phyloP scores from a whole-genome alignment of 2,888 invertebrate species.

The Oscheius myriophilus region DNA sequence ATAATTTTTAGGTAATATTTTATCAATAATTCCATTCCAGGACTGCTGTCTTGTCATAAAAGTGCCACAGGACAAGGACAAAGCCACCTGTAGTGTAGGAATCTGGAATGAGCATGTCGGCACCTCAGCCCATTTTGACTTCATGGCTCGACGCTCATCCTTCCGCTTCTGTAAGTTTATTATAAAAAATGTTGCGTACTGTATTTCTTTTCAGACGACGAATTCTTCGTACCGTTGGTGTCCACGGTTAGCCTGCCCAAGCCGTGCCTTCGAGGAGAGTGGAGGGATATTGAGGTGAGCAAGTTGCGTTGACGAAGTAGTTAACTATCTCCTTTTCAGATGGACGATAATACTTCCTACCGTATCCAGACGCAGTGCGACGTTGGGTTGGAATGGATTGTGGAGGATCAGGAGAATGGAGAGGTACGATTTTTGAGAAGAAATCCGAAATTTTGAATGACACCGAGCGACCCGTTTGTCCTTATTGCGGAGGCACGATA shows the following conservation, averaged over 20 bases:
- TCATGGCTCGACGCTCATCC: conserved; percentile 15
- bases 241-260: conserved; percentile 23
- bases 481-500: too few relatives aligned
- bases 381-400: conserved; percentile 52
- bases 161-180: conserved; percentile 28
- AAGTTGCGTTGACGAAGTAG: too few relatives aligned
- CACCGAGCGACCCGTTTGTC: background rate
- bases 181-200: background rate
- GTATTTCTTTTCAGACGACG: conserved; percentile 28
- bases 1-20: too few relatives aligned
- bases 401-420: conserved; percentile 41
- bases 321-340: background rate
- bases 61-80: background rate
- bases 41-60: conserved; percentile 12
- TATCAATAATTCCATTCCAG: background rate
- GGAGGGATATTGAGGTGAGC: conserved; percentile 17
- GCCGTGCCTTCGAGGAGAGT: conserved; percentile 15
- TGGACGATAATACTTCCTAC: conserved; percentile 14
- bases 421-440: conserved; percentile 20
- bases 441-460: background rate
- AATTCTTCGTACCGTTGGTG: conserved; percentile 32
- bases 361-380: conserved; percentile 47
- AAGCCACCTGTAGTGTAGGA: background rate
- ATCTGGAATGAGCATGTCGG: conserved; percentile 35
- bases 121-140: conserved; percentile 23